A percentile compares a stretch with the other conserved stretches of the same genome.
phyloP scores from a whole-genome alignment of 2,113 vertebrate species.

The Diadophis punctatus region DNA sequence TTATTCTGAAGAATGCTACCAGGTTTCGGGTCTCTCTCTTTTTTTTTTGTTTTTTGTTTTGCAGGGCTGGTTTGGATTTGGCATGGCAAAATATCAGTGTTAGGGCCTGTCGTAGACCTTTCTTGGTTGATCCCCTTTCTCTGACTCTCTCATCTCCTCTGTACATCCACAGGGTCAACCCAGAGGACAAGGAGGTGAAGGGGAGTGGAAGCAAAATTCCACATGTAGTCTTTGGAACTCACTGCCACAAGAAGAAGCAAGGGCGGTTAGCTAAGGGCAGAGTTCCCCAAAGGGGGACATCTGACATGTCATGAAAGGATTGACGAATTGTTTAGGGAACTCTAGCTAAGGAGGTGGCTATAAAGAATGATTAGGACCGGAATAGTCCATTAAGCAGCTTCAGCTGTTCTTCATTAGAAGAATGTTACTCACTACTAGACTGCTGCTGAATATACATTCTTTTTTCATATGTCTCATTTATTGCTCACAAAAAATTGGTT shows the following conservation, averaged over 20 bases:
- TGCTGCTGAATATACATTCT: neutral
- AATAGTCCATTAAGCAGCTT: neutral
- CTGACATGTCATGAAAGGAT: neutral
- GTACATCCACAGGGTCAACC: neutral
- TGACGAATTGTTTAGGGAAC: neutral
- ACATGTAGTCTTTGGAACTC: neutral
- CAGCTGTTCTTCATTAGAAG: neutral
- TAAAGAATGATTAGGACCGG: neutral
- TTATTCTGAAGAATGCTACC: conserved; percentile 59
- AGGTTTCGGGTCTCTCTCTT: conserved; percentile 44
- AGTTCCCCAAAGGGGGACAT: neutral
- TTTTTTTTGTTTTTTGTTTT: neutral
- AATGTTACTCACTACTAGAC: neutral
- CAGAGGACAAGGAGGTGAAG: neutral
- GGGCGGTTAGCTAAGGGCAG: neutral
- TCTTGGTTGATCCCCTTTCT: neutral
- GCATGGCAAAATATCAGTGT: neutral
- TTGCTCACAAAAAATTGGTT: neutral
- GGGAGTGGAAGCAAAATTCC: neutral
- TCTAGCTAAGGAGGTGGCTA: neutral
- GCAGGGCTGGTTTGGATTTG: neutral
- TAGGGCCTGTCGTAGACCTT: neutral
- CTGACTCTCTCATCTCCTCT: neutral
- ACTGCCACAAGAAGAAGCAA: neutral
- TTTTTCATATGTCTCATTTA: neutral